Conservation (phyloP, 2,113 vertebrate species). For the Oceanodroma tethys region DNA sequence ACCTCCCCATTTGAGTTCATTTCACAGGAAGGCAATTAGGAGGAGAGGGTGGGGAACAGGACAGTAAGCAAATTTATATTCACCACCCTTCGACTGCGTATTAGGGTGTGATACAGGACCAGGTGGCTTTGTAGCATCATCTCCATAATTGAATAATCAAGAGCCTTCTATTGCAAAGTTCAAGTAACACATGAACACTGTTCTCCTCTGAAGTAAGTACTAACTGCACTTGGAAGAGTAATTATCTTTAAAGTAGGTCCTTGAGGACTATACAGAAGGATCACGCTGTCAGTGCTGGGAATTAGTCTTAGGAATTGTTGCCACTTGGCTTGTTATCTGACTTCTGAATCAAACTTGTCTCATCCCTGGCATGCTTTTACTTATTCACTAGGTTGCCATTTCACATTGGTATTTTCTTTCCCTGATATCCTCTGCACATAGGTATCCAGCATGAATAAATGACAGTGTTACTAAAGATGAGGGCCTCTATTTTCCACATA, state of each 20-base stretch:
- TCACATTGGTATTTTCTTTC: background rate
- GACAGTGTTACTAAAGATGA: background rate
- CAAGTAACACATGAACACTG: background rate
- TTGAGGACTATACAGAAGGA: background rate
- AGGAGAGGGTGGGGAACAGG: background rate
- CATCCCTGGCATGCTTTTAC: background rate
- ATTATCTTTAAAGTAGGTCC: conserved; percentile 16
- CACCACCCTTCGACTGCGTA: background rate
- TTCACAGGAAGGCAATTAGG: background rate
- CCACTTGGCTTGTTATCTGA: background rate
- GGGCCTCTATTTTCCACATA: background rate
- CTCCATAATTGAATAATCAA: background rate
- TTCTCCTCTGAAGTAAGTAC: background rate
- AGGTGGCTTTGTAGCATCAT: background rate
- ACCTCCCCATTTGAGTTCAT: background rate
- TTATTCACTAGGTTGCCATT: background rate
- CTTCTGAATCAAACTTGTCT: background rate
- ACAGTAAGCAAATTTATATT: background rate
- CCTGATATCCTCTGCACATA: background rate
- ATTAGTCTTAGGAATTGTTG: background rate
- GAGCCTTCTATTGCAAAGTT: background rate
- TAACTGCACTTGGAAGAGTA: background rate
- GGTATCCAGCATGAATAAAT: background rate
- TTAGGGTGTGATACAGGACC: background rate
- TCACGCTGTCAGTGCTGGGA: background rate